Evolutionary conservation across 2,797 vertebrate species (phyloP), one percentile per base, ranked within the genome.

Genomic region (Psittacula echo): DNA sequence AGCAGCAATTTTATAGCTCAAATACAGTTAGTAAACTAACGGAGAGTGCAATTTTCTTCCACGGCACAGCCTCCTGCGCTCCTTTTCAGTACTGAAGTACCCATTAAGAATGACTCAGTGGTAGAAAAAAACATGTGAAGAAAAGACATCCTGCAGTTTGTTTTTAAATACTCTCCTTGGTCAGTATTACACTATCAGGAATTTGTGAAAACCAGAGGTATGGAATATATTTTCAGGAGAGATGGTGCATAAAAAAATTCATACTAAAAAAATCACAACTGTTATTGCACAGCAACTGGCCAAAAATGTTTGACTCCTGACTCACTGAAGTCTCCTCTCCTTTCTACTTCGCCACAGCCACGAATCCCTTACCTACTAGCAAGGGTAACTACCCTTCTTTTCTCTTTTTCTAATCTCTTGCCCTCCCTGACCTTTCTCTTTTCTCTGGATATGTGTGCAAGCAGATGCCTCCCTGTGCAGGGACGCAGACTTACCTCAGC

Each of bases 11-110:
- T 56, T 70, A 76, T 34, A 26, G 70, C 60, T 93, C 70, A 84
- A 84, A 90, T 39, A 67, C n/a, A 73, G 74, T 79, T 61, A 68
- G 34, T 34, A 34, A 34, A 34, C 64, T 94, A 86, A 84, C 13
- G 47, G 53, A 88, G 54, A 93, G 10, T 56, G 91, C 53, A 88
- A 86, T 88, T 93, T 93, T 89, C 85, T 94, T 72, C 66, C 19
- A 4, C 4, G 42, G 87, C 58, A 84, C 34, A 85, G 74, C 15
- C 71, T 85, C 44, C 66, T 82, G 64, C 34, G 65, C 60, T 88
- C 39, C 48, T 92, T 96, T 89, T 89, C 87, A 88, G 76, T 81
- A 76, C 70, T 64, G 53, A 95, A 82, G 87, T 81, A 88, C 34
- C 79, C 92, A 84, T 84, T 78, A 85, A 58, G 12, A 89, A 50